phyloP scores from a whole-genome alignment of 37 sponge, comb jelly and placozoan species.

The Amphimedon queenslandica region DNA sequence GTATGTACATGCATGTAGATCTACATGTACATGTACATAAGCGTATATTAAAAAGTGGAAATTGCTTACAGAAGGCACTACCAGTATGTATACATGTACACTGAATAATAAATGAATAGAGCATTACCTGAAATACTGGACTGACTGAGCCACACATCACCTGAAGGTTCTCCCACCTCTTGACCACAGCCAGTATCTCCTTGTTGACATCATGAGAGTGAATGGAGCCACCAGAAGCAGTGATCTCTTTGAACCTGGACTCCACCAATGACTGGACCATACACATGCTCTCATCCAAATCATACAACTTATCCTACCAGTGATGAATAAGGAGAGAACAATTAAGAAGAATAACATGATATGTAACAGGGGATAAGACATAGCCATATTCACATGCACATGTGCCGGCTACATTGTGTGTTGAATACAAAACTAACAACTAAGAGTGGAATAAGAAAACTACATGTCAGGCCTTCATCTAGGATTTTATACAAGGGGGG shows the following conservation, averaged over 20 bases:
- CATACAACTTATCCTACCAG: not conserved
- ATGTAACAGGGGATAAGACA: too few species aligned
- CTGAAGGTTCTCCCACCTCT: not conserved
- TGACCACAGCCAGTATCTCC: not conserved
- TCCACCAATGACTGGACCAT: not conserved
- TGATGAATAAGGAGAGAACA: too few species aligned
- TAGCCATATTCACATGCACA: too few species aligned
- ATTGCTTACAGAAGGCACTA: too few species aligned
- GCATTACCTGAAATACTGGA: conserved; percentile 1
- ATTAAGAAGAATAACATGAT: too few species aligned
- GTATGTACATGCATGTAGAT: too few species aligned
- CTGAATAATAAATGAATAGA: too few species aligned
- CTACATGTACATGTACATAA: not conserved
- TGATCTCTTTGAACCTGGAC: not conserved
- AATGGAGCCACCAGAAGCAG: not conserved
- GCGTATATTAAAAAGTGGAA: too few species aligned
- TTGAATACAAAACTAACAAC: not conserved
- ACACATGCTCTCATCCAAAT: not conserved
- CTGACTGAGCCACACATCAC: not conserved
- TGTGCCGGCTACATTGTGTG: too few species aligned
- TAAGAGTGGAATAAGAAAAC: not conserved
- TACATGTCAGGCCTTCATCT: too few species aligned
- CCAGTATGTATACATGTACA: too few species aligned
- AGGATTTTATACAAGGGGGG: too few species aligned
- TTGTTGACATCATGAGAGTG: not conserved